Evolutionary conservation across 2,888 invertebrate genomes (phyloP).

Genomic region (Cryptus armator): DNA sequence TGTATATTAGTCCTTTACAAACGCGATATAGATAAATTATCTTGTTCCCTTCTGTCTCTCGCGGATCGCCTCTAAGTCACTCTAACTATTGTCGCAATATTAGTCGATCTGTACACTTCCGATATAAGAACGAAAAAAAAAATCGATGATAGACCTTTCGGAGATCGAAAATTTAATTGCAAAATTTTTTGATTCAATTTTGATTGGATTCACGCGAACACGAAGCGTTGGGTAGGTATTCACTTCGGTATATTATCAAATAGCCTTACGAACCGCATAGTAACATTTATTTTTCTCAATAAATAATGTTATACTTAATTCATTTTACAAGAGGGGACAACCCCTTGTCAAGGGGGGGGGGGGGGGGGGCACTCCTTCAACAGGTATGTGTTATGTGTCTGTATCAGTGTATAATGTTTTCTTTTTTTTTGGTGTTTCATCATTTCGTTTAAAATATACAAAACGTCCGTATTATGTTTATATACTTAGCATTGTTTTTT

Average conservation of each 20-base stretch:
- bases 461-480: conserved; percentile 45
- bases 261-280: conserved; percentile 77
- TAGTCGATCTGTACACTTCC: conserved; percentile 52
- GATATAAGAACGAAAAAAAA: conserved; percentile 41
- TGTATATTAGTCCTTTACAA: conserved; percentile 54
- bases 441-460: conserved; percentile 41
- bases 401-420: conserved; percentile 34
- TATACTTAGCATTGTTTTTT: conserved; percentile 63
- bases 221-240: conserved; percentile 68
- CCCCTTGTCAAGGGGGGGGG: conserved; percentile 45
- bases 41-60: conserved; percentile 37
- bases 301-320: conserved; percentile 73
- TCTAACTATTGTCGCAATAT: conserved; percentile 64
- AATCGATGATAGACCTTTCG: background rate
- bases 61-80: conserved; percentile 23
- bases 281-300: conserved; percentile 79
- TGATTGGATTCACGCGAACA: conserved; percentile 48
- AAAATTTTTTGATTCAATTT: conserved; percentile 59
- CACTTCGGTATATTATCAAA: conserved; percentile 73
- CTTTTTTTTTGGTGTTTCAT: conserved; percentile 24
- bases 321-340: conserved; percentile 64
- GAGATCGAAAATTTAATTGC: conserved; percentile 1
- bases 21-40: conserved; percentile 59
- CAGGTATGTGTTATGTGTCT: conserved; percentile 56
- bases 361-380: conserved; percentile 40